Base-by-base conservation (phyloP, 2,113 vertebrate genomes). In the Tautogolabrus adspersus region DNA sequence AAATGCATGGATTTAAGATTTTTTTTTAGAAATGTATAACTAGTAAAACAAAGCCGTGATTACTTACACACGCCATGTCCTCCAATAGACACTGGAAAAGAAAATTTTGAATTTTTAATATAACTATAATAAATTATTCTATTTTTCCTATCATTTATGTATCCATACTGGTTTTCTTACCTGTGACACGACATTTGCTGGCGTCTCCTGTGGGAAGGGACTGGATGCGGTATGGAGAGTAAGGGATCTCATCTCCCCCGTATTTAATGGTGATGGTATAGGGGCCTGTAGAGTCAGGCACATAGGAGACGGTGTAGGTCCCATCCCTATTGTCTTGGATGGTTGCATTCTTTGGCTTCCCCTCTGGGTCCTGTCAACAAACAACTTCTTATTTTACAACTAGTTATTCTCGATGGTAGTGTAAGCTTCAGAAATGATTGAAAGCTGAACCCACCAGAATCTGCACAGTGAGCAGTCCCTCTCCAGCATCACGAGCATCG, bases 201-300 rank as follows among this genome's bases (percentile, higher is more conserved):
- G 97, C 97, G 0, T 99, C 97, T 0, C 97, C 97, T 0, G 96
- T 94, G 10, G 97, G 97, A 85, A 96, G 87, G 0, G 97, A 96
- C 0, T 95, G 95, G 86, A 96, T 96, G 38, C 95, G 95, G 93
- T 96, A 99, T n/a, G 97, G 97, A 0, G 97, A 99, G 79, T 89
- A 95, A 19, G 97, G 97, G 61, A 99, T 98, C 90, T 98, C 96
- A 3, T 99, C 97, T 0, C 97, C 97, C 0, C 97, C 97, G 0
- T 98, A 99, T 83, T 97, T 97, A 87, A 99, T 96, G 72, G 96
- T 97, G 92, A 97, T 99, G 61, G 97, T 98, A 88, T 99, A 98
- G 1, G 95, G 96, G 15, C 97, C 97, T 0, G 95, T 96, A 89
- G 97, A 95, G 66, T 97, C 97, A 0, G 97, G 97, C 7, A 99